phyloP scores from a whole-genome alignment of 2,888 invertebrate species.

The Incurvaria masculella region DNA sequence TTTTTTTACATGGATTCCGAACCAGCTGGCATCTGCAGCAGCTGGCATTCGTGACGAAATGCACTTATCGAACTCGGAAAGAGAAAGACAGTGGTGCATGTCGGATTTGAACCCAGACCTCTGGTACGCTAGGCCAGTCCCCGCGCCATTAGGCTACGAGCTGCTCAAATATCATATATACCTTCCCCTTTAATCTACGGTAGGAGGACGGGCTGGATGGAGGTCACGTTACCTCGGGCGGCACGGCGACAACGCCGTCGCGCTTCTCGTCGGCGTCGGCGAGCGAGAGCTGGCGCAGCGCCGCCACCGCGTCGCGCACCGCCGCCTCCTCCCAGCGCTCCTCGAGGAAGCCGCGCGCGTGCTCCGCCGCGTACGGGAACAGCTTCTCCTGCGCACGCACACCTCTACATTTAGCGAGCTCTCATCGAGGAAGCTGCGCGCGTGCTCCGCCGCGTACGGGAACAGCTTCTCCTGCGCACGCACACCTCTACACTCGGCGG shows the following conservation, averaged over 20 bases:
- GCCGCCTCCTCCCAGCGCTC: constrained; percentile 67
- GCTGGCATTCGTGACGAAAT: too few relatives aligned
- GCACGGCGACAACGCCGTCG: constrained; percentile 54
- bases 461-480: constrained; percentile 68
- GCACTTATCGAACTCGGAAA: too few relatives aligned
- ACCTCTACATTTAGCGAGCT: constrained; percentile 70
- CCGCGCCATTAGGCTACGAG: too few relatives aligned
- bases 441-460: constrained; percentile 71
- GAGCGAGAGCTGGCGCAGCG: constrained; percentile 60
- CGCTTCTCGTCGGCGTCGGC: constrained; percentile 57
- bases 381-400: constrained; percentile 69
- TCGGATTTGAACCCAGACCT: too few relatives aligned
- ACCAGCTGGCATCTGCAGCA: too few relatives aligned
- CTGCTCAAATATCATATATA: too few relatives aligned
- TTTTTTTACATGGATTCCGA: too few relatives aligned
- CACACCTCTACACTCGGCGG: background rate
- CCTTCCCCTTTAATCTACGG: too few relatives aligned
- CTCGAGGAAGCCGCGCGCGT: constrained; percentile 68
- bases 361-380: constrained; percentile 72
- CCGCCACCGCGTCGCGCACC: constrained; percentile 63
- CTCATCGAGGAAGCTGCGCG: constrained; percentile 64
- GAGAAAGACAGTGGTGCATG: too few relatives aligned
- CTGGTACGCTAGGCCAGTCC: too few relatives aligned
- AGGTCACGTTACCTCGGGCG: constrained; percentile 43
- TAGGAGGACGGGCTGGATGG: too few relatives aligned